Base-by-base conservation (phyloP, 2,113 vertebrate genomes). In the Gambusia holbrooki region DNA sequence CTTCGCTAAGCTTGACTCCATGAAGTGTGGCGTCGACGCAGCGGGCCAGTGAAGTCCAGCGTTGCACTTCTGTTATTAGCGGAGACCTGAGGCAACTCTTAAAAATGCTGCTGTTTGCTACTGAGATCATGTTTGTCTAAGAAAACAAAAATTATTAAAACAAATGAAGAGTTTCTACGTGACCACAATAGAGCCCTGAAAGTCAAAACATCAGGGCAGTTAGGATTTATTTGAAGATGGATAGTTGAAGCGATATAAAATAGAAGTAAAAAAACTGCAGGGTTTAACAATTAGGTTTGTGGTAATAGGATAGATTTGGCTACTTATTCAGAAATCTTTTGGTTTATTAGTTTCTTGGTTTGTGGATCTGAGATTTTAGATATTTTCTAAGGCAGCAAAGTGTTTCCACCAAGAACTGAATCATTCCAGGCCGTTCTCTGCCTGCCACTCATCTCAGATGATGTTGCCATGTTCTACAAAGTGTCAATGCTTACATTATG, bases 11-110 rank as follows among this genome's bases (percentile, higher is more conserved):
- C 45, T 19, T 33, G 63, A 51, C 62, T 73, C 79, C 75, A 19
- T 77, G 80, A 83, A 81, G 81, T 58, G 61, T 60, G 74, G 62
- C 35, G 62, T 77, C 5, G 17, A 1, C 70, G 69, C 83, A 66
- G 67, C 3, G n/a, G 75, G 75, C 69, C 45, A 0, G 5, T 61
- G 27, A 48, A 48, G 15, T 48, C 4, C 15, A 14, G 14, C 73
- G 82, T 69, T 42, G 67, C 54, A 29, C 64, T 66, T 65, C 74
- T 79, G 80, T 13, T 65, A 77, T 86, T 32, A 62, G 69, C 0
- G 48, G 62, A 79, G 64, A 28, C 58, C 54, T 69, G 71, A 33
- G 73, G 37, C 75, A 75, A 54, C 69, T 48, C 4, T 48, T 48
- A 19, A 72, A 37, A 81, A 22, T 42, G 17, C 29, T 33, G 70